Base-by-base conservation (phyloP, 37 sponge, comb jelly and placozoan genomes). In the Halisarca cf. caerulea region DNA sequence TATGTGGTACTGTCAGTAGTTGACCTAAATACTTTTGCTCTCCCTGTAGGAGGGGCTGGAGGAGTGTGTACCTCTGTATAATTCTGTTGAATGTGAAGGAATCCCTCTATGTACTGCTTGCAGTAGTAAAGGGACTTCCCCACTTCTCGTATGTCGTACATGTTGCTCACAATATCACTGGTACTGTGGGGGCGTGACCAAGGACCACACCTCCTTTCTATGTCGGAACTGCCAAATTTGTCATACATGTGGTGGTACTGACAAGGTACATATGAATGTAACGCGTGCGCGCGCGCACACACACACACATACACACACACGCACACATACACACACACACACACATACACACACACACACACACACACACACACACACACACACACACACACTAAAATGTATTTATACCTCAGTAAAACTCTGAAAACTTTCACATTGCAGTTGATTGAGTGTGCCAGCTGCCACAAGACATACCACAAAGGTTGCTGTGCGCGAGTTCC, bases 161-260 rank as follows among this genome's bases (percentile, higher is more conserved):
- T 92, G 93, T 72, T 89, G 90, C 38, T 79, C 83, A 32, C 47
- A 70, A 21, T 92, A 80, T 51, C 93, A 92, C 70, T 53, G 64
- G 75, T 92, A 84, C 58, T 92, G 93, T 84, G 87, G 38, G 40
- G 83, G 30, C 2, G 81, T 77, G 32, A 20, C 34, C 28, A 32
- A n/a, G 28, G 80, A 35, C 3, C 57, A 39, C 55, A 27, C 27
- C 9, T 40, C 51, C 59, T 92, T 80, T 53, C 83, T 78, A 81
- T 92, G 93, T 58, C 51, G 73, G 2, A 44, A 59, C 33, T 92
- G 93, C 42, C 78, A 79, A 53, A 77, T 72, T 0, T 92, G 93
- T 80, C 28, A 43, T 15, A 66, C 89, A 38, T 92, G 93, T 89
- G 93, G 93, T 28, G 33, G 41, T 0, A 69, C 57, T 64, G 71